These are phyloP conservation scores for Scelioninae gen. 2 DNA, from an alignment of 2,888 invertebrate species.

Conservation along the genomic window DNA sequence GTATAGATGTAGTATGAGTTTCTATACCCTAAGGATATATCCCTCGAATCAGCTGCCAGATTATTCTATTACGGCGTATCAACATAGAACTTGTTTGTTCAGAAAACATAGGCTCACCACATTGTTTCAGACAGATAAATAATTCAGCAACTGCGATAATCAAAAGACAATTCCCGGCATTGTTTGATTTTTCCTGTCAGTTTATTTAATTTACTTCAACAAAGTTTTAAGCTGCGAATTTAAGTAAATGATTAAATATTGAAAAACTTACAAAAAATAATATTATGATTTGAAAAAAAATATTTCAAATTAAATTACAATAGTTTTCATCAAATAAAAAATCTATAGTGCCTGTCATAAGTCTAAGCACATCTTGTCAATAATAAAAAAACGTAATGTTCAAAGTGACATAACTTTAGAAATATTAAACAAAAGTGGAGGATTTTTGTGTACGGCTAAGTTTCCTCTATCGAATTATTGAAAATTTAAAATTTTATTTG, in stretches of 20 bases:
- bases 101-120: conserved; percentile 79
- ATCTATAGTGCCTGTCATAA: too few species aligned
- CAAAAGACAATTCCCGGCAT: conserved; percentile 73
- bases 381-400: too few species aligned
- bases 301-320: too few species aligned
- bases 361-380: too few species aligned
- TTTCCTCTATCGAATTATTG: too few species aligned
- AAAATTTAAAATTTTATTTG: too few species aligned
- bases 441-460: too few species aligned
- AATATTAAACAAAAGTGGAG: too few species aligned
- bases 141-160: conserved; percentile 81
- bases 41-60: conserved; percentile 78
- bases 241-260: neutral
- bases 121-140: conserved; percentile 82
- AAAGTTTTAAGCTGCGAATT: neutral
- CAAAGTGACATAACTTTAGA: too few species aligned
- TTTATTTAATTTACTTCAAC: conserved; percentile 49
- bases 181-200: conserved; percentile 58
- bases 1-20: conserved; percentile 72
- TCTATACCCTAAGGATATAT: conserved; percentile 74
- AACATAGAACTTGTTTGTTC: conserved; percentile 82
- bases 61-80: conserved; percentile 84
- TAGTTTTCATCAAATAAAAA: too few species aligned
- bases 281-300: too few species aligned
- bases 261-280: neutral